Conservation (phyloP, 2,888 invertebrate genomes). For the Doris montereyensis region DNA sequence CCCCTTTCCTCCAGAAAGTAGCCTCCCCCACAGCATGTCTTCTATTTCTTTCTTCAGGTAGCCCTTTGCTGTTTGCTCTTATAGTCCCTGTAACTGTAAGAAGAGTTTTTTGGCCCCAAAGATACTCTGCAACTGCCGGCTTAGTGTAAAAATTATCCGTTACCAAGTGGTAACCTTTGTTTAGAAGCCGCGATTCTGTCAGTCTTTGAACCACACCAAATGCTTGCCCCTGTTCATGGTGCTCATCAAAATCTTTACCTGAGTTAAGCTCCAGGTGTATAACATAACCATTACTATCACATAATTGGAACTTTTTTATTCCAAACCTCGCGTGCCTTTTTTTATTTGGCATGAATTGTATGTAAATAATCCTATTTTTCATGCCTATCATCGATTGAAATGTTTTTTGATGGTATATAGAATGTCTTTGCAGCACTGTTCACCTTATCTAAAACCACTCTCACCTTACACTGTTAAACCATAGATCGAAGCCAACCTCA, state of each 20-base stretch:
- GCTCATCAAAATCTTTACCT: slow-evolving; percentile 29
- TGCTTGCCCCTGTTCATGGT: not conserved
- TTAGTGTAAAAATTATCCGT: slow-evolving; percentile 29
- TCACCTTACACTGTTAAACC: slow-evolving; percentile 1
- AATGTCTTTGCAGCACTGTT: not conserved
- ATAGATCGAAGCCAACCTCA: slow-evolving; percentile 15
- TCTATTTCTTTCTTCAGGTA: too few relatives aligned
- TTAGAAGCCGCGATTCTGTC: not conserved
- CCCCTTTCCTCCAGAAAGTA: not conserved
- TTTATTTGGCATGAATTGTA: slow-evolving; percentile 21
- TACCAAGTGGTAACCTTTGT: slow-evolving; percentile 22
- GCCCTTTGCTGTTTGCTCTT: slow-evolving; percentile 5
- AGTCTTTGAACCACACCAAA: slow-evolving; percentile 1
- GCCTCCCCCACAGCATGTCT: too few relatives aligned
- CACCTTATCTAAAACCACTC: not conserved
- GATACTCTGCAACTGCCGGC: slow-evolving; percentile 9
- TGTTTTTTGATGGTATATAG: not conserved
- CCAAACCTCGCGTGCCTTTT: slow-evolving; percentile 30
- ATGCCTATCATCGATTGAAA: slow-evolving; percentile 7
- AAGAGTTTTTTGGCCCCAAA: not conserved
- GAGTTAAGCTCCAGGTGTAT: too few relatives aligned
- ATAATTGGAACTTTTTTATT: slow-evolving; percentile 8
- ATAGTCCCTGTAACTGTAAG: slow-evolving; percentile 24
- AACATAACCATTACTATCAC: slow-evolving; percentile 29
- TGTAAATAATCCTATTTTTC: slow-evolving; percentile 2